Evolutionary conservation across 2,888 invertebrate genomes (phyloP).

Genomic region (Phaonia tiefii): DNA sequence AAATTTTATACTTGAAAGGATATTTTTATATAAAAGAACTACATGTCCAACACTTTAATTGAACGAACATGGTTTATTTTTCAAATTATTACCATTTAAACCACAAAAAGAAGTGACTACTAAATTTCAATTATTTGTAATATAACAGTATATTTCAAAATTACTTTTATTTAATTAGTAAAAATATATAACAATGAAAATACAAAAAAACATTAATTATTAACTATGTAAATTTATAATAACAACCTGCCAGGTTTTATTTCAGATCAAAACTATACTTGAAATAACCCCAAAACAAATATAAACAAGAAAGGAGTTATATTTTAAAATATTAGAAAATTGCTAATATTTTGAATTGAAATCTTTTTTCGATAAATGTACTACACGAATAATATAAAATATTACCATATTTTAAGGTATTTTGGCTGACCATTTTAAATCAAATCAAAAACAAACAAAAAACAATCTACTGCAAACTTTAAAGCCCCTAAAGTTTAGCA

Average conservation of each 20-base stretch:
- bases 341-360: slow-evolving; percentile 12
- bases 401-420: slow-evolving; percentile 65
- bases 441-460: slow-evolving; percentile 42
- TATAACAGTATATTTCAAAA: slow-evolving; percentile 1
- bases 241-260: slow-evolving; percentile 44
- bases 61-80: too few relatives aligned
- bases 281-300: slow-evolving; percentile 37
- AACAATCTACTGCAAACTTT: slow-evolving; percentile 69
- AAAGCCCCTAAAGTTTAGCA: slow-evolving; percentile 68
- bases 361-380: slow-evolving; percentile 8
- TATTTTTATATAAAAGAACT: too few relatives aligned
- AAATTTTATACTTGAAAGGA: too few relatives aligned
- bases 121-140: slow-evolving; percentile 19
- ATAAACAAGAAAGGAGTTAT: slow-evolving; percentile 28
- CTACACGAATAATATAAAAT: background rate
- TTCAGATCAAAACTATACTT: slow-evolving; percentile 38
- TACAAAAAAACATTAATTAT: background rate
- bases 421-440: slow-evolving; percentile 51
- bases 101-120: too few relatives aligned
- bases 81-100: too few relatives aligned
- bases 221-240: background rate
- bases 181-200: background rate
- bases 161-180: background rate
- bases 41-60: too few relatives aligned
- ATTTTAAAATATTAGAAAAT: slow-evolving; percentile 15